These are phyloP conservation scores for Chromis chromis DNA, from an alignment of 2,797 vertebrate genomes.

Conservation along the genomic window DNA sequence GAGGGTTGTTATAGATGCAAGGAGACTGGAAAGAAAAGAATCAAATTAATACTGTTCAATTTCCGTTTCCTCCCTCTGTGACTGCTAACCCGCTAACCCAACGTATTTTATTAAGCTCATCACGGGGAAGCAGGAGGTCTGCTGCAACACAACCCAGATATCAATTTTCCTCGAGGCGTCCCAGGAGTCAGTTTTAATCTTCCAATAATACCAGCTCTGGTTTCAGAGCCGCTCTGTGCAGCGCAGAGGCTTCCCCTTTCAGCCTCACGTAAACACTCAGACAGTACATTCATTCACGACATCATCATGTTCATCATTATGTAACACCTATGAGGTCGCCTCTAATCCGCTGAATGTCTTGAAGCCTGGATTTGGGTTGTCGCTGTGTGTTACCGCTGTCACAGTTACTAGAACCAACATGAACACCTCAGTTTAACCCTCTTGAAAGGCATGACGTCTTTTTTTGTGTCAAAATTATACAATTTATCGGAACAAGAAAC, in stretches of 20 bases:
- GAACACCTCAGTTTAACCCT: too few relatives aligned
- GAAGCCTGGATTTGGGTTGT: too few relatives aligned
- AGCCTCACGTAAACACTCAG: not conserved
- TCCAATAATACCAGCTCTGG: slow-evolving; percentile 21
- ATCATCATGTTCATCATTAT: not conserved
- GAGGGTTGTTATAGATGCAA: slow-evolving; percentile 40
- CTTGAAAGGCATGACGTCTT: too few relatives aligned
- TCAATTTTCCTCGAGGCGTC: slow-evolving; percentile 25
- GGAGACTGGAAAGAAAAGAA: not conserved
- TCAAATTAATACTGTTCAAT: slow-evolving; percentile 34
- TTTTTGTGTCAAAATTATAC: too few relatives aligned
- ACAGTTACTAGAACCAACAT: too few relatives aligned
- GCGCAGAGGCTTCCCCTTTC: slow-evolving; percentile 9
- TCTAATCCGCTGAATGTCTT: too few relatives aligned
- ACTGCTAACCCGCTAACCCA: slow-evolving; percentile 48
- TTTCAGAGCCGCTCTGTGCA: slow-evolving; percentile 1
- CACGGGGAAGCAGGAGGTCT: slow-evolving; percentile 1
- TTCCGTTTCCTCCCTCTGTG: slow-evolving; percentile 34
- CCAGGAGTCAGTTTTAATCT: slow-evolving; percentile 31
- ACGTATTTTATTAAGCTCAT: slow-evolving; percentile 38
- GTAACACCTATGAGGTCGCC: too few relatives aligned
- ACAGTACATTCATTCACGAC: not conserved
- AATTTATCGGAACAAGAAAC: too few relatives aligned
- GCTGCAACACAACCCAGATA: slow-evolving; percentile 43
- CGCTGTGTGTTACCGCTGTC: too few relatives aligned